Base-by-base conservation (phyloP, 2,888 invertebrate species). In the Pachymerium ferrugineum region DNA sequence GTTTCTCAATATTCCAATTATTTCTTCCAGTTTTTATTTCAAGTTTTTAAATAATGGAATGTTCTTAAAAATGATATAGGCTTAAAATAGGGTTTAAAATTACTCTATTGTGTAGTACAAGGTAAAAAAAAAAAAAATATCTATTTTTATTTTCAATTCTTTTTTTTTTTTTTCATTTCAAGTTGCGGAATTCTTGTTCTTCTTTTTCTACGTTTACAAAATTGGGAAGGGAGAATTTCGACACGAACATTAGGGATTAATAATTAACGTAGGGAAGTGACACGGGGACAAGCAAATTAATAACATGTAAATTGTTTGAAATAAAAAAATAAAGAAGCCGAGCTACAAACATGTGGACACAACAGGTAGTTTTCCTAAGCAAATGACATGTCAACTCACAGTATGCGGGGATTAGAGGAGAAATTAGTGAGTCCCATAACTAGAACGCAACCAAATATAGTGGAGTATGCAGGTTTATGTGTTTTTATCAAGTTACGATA, bases 301-400 rank as follows among this genome's bases (percentile, higher is more conserved):
- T 28, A 28, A 62, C 62, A 62, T 25, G 4, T 12, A 47, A 28
- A 28, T 25, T 25, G 22, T 62, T 62, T 25, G 12, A 47, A 19
- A 19, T 47, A 47, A 19, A 54, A 54, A 54, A 22, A 54, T 22
- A 16, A 54, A 54, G 12, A 62, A 62, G 62, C 62, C 62, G 28
- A 28, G 28, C 62, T 62, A 54, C 62, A 28, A 12, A 62, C 62
- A 62, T 62, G 62, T 62, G 62, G 62, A 62, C 62, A 62, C 62
- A 62, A 62, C 62, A 62, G 62, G 62, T 62, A 62, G 62, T 62
- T 62, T 62, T 28, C 62, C 62, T 62, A 62, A 62, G 62, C 62
- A 62, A 62, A 62, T 62, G 62, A 62, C 62, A 62, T 62, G 62
- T 62, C 62, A 62, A 62, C 62, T 62, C 62, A 62, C 62, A 62